Percentiles rank a stretch among this genome's conserved stretches.
These are phyloP conservation scores for Drosophila sechellia DNA, from an alignment of 1,140 invertebrate genomes.

Conservation along the genomic window DNA sequence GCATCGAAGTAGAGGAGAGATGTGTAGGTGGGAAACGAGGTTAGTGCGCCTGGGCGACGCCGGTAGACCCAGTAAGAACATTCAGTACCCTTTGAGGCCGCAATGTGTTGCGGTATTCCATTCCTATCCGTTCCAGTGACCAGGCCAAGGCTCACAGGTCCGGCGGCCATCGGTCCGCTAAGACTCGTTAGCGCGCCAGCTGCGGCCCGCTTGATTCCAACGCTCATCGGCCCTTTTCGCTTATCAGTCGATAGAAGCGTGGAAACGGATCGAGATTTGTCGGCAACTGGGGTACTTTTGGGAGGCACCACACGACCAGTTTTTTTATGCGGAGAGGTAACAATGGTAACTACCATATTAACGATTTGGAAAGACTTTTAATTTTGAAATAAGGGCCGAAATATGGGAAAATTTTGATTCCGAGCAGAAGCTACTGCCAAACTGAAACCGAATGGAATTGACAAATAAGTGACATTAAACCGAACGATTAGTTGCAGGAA, in stretches of 20 bases:
- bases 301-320: slow-evolving; percentile 4
- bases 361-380: slow-evolving; percentile 3
- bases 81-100: slow-evolving; percentile 52
- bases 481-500: background rate
- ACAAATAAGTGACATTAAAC: slow-evolving; percentile 28
- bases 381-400: slow-evolving; percentile 30
- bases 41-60: slow-evolving; percentile 45
- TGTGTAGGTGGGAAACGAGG: slow-evolving; percentile 50
- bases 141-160: slow-evolving; percentile 12
- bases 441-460: slow-evolving; percentile 10
- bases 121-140: slow-evolving; percentile 14
- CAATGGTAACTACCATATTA: slow-evolving; percentile 30
- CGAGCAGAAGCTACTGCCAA: slow-evolving; percentile 16
- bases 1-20: slow-evolving; percentile 31
- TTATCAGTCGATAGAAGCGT: background rate
- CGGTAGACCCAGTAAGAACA: slow-evolving; percentile 26
- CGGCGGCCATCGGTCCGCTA: background rate
- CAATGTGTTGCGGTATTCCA: slow-evolving; percentile 1
- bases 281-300: background rate
- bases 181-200: slow-evolving; percentile 4
- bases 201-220: background rate
- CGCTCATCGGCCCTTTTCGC: background rate
- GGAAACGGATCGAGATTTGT: background rate
- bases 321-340: slow-evolving; percentile 12
- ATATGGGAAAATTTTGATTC: slow-evolving; percentile 24